Base-by-base conservation (phyloP, 2,113 vertebrate species). In the Oceanites oceanicus region DNA sequence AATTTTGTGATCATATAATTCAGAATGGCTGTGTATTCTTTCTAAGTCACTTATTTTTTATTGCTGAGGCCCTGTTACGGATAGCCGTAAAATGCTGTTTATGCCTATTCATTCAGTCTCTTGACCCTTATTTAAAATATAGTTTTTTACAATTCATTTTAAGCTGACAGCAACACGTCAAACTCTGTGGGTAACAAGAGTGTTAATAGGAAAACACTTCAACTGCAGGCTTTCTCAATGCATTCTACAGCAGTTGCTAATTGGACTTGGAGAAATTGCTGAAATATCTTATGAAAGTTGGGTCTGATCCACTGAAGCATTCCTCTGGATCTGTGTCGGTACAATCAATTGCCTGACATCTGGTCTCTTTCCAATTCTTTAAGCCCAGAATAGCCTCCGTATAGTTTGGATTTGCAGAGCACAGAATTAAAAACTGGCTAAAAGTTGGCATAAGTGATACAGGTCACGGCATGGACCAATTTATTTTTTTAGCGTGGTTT, bases 121-220 rank as follows among this genome's bases (percentile, higher is more conserved):
- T 85, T 87, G 83, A 92, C 71, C 70, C 53, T 87, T 92, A 59
- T 76, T 97, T 88, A 81, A 94, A 92, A 87, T 20, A 61, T 3
- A 66, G 2, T 3, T 44, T 94, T 93, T 86, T 67, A 44, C 4
- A 2, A 53, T 76, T 75, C 15, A 22, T 62, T 87, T 92, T 56
- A 68, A 85, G 79, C 74, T 38, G 80, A 91, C 45, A 84, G 87
- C 44, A 84, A 45, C 26, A 8, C 27, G 42, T 58, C 70, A 72
- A 81, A 45, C 70, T 78, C 80, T 25, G 58, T 29, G 89, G 84
- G 73, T 87, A 85, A 70, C 38, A 67, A 55, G 44, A 25, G 40
- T 13, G 23, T 72, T 91, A 66, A 92, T 36, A 91, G 62, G 70
- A 63, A 66, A 44, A 6, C 19, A 21, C 25, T 53, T 66, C 56